These are phyloP conservation scores for Acanthococcus lagerstroemiae DNA, from an alignment of 2,888 invertebrate species.

Conservation along the genomic window DNA sequence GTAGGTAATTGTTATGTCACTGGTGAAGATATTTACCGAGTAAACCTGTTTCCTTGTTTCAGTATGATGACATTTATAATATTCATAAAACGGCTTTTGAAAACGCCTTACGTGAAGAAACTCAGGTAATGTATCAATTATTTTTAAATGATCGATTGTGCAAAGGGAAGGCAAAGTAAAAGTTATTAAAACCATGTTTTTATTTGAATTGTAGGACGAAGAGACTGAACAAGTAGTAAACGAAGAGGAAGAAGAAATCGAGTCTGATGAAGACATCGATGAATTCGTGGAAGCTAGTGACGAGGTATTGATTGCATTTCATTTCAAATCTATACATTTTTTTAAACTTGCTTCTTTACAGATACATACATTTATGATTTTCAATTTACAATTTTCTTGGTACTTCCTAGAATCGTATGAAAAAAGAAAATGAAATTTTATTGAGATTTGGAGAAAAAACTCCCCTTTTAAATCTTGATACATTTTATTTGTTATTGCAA, in stretches of 20 bases:
- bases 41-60: slow-evolving; percentile 43
- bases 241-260: slow-evolving; percentile 41
- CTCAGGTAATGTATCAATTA: slow-evolving; percentile 5
- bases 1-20: background rate
- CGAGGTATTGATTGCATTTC: slow-evolving; percentile 40
- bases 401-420: slow-evolving; percentile 52
- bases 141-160: background rate
- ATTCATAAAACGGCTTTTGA: slow-evolving; percentile 94
- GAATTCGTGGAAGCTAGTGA: slow-evolving; percentile 41
- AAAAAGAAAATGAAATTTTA: slow-evolving; percentile 46
- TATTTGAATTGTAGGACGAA: slow-evolving; percentile 45
- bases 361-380: too few species aligned
- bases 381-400: too few species aligned
- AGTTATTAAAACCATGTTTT: slow-evolving; percentile 14
- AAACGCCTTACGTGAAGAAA: slow-evolving; percentile 78
- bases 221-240: slow-evolving; percentile 47
- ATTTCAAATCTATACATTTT: background rate
- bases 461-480: background rate
- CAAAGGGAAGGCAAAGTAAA: too few species aligned
- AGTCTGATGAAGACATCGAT: slow-evolving; percentile 40
- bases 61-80: slow-evolving; percentile 97
- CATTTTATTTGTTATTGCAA: background rate
- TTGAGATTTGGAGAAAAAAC: background rate
- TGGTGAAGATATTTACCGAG: slow-evolving; percentile 9
- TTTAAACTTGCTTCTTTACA: slow-evolving; percentile 36